phyloP scores from a whole-genome alignment of 2,797 vertebrate genomes.

The Microctenopoma steveboyesi region DNA sequence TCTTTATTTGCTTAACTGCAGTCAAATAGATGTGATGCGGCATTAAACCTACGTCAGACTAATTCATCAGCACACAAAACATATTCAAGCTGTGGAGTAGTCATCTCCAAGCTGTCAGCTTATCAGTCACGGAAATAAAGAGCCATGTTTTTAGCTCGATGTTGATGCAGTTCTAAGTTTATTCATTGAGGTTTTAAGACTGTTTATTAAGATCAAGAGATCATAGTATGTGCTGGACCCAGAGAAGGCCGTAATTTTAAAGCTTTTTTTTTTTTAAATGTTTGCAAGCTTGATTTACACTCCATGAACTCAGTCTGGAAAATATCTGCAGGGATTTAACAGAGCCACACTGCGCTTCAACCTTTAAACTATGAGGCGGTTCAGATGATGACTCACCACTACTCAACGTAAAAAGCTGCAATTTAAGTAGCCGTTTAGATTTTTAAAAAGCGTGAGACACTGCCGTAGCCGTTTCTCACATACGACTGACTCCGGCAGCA shows the following conservation, averaged over 20 bases:
- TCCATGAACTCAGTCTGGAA: conserved; percentile 37
- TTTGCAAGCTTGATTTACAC: conserved; percentile 33
- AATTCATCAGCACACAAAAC: conserved; percentile 32
- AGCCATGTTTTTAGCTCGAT: conserved; percentile 35
- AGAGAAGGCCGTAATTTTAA: conserved; percentile 30
- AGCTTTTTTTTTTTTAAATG: too few relatives aligned
- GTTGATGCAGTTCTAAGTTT: conserved; percentile 42
- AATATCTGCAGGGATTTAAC: conserved; percentile 29
- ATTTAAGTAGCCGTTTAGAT: conserved; percentile 17
- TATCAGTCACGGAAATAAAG: conserved; percentile 51
- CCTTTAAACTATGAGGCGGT: conserved; percentile 23
- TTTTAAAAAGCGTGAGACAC: neutral
- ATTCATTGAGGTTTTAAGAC: conserved; percentile 43
- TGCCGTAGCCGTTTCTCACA: neutral
- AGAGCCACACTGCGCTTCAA: conserved; percentile 25
- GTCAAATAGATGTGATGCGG: conserved; percentile 20
- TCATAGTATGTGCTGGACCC: conserved; percentile 45
- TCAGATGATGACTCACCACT: conserved; percentile 43
- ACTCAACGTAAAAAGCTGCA: conserved; percentile 20
- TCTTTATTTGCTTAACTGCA: conserved; percentile 32
- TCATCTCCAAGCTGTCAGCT: conserved; percentile 45
- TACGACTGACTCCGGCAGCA: conserved; percentile 20
- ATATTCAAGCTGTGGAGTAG: conserved; percentile 21
- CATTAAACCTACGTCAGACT: conserved; percentile 21
- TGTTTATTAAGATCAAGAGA: conserved; percentile 38